Evolutionary conservation across 2,888 invertebrate species (phyloP), one percentile per base, ranked within the genome.

Genomic region (Abrostola triplasia): DNA sequence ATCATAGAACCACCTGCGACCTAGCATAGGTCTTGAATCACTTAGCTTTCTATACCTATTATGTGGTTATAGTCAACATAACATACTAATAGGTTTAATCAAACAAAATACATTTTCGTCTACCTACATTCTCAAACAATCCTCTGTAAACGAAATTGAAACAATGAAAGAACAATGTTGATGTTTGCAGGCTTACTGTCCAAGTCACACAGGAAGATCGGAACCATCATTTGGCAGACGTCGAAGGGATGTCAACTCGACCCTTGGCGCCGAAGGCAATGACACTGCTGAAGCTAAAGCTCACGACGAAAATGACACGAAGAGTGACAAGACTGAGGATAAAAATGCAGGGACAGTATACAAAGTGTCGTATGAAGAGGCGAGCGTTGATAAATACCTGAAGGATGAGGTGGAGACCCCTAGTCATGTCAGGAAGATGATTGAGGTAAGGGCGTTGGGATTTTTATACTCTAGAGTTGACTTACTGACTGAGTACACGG

Each of bases 361-460:
- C 81, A 92, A 93, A 83, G 89, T 88, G 64, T 93, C 90, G 4
- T 91, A 83, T 75, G 95, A 88, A 87, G 91, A 91, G 65, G 90
- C 93, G 0, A 87, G 80, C 0, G 92, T 94, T 13, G 92, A 92
- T 73, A 91, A 92, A 54, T 93, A 94, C 75, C 87, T 95, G 56
- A 95, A 95, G 70, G 92, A 95, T 44, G 95, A 95, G 44, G 94
- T 95, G 8, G 95, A 95, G 56, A 95, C 95, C 5, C 96, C 96
- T 11, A 98, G 98, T 86, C 97, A 97, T 86, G 98, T 98, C 38
- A 95, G 98, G 73, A 98, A 98, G 94, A 98, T 98, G 97, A 98
- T 98, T 76, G 97, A 98, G 95, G 98, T 97, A 90, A 86, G 77
- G 13, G 54, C 36, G 5, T 51, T 7, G 24, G 24, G 24, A 24